Conservation (phyloP, 2,888 invertebrate species). For the Andrena bucephala region DNA sequence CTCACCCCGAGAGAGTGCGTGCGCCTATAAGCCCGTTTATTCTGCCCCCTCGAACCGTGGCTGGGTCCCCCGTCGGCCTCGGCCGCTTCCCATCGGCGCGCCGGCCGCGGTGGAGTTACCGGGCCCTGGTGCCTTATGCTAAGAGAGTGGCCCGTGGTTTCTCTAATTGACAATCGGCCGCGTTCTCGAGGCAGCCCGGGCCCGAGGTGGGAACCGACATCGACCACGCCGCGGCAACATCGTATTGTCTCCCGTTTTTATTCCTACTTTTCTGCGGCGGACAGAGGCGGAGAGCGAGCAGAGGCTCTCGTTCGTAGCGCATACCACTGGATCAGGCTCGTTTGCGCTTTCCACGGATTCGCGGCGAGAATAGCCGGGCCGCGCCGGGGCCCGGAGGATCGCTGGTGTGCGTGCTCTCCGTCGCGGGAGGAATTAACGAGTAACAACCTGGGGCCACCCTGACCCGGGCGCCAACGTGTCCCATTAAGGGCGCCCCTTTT, state of each 20-base stretch:
- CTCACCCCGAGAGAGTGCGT: constrained; percentile 26
- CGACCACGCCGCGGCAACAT: constrained; percentile 80
- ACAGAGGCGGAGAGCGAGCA: neutral
- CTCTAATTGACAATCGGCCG: constrained; percentile 84
- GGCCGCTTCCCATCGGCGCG: constrained; percentile 1
- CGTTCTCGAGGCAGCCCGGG: constrained; percentile 44
- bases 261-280: constrained; percentile 66
- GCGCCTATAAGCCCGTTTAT: constrained; percentile 32
- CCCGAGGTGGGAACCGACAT: constrained; percentile 83
- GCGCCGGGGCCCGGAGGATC: neutral
- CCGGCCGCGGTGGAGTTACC: neutral
- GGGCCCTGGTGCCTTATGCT: constrained; percentile 76
- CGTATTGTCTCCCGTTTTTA: constrained; percentile 84
- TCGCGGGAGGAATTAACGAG: constrained; percentile 73
- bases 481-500: constrained; percentile 74
- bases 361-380: constrained; percentile 41
- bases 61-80: constrained; percentile 29
- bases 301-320: constrained; percentile 27
- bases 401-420: constrained; percentile 55
- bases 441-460: constrained; percentile 74
- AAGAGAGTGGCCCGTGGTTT: constrained; percentile 78
- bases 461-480: constrained; percentile 76
- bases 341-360: constrained; percentile 62
- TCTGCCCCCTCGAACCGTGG: neutral
- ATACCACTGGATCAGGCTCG: constrained; percentile 56